These are phyloP conservation scores for Bucorvus abyssinicus DNA, from an alignment of 2,797 vertebrate species.

Conservation along the genomic window DNA sequence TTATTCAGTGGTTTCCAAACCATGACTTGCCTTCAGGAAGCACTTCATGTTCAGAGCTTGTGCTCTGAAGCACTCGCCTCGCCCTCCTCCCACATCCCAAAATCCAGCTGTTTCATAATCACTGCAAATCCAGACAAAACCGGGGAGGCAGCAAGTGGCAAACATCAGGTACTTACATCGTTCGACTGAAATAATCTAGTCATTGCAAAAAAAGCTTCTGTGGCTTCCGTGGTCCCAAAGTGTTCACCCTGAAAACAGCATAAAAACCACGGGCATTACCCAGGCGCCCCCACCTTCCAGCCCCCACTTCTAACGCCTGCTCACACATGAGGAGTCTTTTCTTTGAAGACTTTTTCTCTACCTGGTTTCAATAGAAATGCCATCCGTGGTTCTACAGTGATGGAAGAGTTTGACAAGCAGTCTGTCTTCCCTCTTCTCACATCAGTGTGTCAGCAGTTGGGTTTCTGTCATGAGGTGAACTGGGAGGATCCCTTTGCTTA, in stretches of 20 bases:
- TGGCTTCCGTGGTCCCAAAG: slow-evolving; percentile 96
- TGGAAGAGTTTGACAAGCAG: not conserved
- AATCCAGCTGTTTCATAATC: not conserved
- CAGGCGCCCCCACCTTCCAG: not conserved
- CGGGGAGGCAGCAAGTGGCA: not conserved
- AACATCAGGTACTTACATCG: slow-evolving; percentile 82
- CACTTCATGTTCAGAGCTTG: not conserved
- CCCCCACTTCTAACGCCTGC: not conserved
- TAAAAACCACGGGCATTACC: rapidly evolving
- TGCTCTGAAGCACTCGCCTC: not conserved
- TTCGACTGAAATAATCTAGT: slow-evolving; percentile 97
- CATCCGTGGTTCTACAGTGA: rapidly evolving
- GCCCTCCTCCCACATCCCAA: not conserved
- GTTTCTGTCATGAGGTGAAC: not conserved
- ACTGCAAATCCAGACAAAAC: not conserved
- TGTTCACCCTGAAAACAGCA: slow-evolving; percentile 87
- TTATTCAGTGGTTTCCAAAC: not conserved
- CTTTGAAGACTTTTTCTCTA: not conserved
- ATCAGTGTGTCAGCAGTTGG: not conserved
- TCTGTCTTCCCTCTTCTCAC: not conserved
- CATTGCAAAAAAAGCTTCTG: slow-evolving; percentile 98
- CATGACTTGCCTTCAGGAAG: not conserved
- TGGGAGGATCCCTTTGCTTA: not conserved
- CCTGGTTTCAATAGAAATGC: not conserved
- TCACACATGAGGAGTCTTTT: rapidly evolving